Conservation (phyloP, 2,888 invertebrate species). For the Furcula furcula region DNA sequence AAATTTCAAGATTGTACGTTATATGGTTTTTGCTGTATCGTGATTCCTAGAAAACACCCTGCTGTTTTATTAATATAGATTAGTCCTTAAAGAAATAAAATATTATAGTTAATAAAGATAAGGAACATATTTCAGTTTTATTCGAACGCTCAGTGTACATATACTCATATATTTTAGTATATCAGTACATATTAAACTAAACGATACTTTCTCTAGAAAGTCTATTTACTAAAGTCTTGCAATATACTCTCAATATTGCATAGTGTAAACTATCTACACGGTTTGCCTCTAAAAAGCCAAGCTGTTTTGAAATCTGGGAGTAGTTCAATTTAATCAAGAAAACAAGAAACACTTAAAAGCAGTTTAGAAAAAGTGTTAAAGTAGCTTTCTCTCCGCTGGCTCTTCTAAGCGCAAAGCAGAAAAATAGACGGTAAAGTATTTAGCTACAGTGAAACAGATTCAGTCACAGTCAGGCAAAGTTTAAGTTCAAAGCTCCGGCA, state of each 20-base stretch:
- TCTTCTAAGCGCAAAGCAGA: background rate
- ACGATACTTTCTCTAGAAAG: no score
- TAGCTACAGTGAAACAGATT: background rate
- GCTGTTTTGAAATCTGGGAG: background rate
- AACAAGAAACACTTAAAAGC: background rate
- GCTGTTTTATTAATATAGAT: no score
- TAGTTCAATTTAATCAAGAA: background rate
- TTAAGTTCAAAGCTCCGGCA: background rate
- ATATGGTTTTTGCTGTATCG: no score
- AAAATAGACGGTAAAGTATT: background rate
- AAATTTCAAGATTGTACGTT: no score
- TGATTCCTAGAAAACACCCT: no score
- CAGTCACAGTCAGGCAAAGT: constrained; percentile 1
- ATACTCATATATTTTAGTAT: no score
- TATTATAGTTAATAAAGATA: no score
- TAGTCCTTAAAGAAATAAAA: no score
- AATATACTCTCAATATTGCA: background rate
- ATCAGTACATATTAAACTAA: no score
- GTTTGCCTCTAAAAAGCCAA: background rate
- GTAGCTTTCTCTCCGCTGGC: background rate
- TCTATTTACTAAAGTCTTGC: no score
- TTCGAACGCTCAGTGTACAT: no score
- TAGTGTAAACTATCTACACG: background rate
- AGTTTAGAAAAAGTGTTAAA: background rate
- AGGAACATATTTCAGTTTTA: no score